Conservation (phyloP, 2,113 vertebrate species). For the Tricholaema leucomelas region DNA sequence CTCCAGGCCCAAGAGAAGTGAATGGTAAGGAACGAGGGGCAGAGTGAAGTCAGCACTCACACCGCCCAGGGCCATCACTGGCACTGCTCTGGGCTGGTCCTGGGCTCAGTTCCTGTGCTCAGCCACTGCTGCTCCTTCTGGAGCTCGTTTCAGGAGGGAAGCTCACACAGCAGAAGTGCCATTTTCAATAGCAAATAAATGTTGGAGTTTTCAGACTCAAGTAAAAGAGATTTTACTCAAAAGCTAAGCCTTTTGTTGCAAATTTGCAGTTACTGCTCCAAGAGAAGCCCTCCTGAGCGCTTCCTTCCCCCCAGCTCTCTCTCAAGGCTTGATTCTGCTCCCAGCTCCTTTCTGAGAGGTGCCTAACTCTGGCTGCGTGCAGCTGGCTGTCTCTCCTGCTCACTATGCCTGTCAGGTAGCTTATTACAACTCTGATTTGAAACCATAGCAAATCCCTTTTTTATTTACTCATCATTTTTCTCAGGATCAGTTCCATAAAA, state of each 20-base stretch:
- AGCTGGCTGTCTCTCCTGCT: not conserved
- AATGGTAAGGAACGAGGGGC: not conserved
- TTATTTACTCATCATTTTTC: constrained; percentile 28
- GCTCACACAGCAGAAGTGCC: not conserved
- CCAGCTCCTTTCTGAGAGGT: not conserved
- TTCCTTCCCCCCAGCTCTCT: not conserved
- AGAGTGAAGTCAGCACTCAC: not conserved
- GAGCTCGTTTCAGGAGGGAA: not conserved
- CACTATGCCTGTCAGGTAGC: not conserved
- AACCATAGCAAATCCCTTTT: constrained; percentile 14
- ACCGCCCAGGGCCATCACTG: not conserved
- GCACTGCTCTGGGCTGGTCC: not conserved
- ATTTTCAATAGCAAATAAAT: not conserved
- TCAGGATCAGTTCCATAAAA: constrained; percentile 14
- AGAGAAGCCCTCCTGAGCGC: not conserved
- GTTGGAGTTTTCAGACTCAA: not conserved
- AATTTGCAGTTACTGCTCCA: not conserved
- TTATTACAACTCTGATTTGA: not conserved
- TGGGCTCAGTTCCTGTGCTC: not conserved
- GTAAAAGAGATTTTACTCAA: not conserved
- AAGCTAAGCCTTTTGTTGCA: not conserved
- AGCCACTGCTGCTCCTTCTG: not conserved
- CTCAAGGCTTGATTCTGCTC: not conserved
- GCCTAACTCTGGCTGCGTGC: not conserved
- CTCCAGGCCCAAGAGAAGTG: not conserved